Evolutionary conservation across 2,888 invertebrate genomes (phyloP), one percentile per base, ranked within the genome.

Genomic region (Ophonus ardosiacus): DNA sequence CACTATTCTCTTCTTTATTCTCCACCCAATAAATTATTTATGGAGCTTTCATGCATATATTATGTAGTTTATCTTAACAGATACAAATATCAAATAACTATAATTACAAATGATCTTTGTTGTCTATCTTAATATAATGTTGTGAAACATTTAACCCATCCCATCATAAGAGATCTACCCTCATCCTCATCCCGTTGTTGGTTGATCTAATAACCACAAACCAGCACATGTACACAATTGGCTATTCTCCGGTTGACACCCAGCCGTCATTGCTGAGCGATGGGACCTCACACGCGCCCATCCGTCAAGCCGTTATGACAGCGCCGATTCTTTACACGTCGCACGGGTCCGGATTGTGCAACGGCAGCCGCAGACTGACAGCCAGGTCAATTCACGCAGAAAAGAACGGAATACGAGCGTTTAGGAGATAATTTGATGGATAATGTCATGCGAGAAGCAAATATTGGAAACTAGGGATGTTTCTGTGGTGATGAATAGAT

Each of bases 391-490:
- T 65, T 65, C 24, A 65, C 24, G 21, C 18, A 18, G 31, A 18
- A n/a, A 65, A 65, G 24, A 24, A 21, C 31, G 24, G 6, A 31
- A 31, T 31, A 31, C 18, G 17, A 68, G 68, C 68, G 68, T 68
- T 68, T 68, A 68, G 68, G 68, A 68, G 68, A 68, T 68, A 68
- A 68, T 68, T 68, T 68, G 68, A 68, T 68, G 68, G 68, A 68
- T 68, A 68, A 38, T 38, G 38, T 38, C n/a, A 68, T 15, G 68
- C 10, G 4, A 38, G 31, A 15, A 24, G 68, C 21, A 13, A 31
- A 31, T 31, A 31, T 31, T 31, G 31, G 31, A 1, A 31, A 31
- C 3, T 31, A 31, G 31, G 31, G 31, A 31, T 31, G 31, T 31
- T 31, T 31, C 6, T 6, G 3, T 1, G 5, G 31, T 31, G 31